Conservation (phyloP, 2,888 invertebrate species). For the Platerodrilus igneus region DNA sequence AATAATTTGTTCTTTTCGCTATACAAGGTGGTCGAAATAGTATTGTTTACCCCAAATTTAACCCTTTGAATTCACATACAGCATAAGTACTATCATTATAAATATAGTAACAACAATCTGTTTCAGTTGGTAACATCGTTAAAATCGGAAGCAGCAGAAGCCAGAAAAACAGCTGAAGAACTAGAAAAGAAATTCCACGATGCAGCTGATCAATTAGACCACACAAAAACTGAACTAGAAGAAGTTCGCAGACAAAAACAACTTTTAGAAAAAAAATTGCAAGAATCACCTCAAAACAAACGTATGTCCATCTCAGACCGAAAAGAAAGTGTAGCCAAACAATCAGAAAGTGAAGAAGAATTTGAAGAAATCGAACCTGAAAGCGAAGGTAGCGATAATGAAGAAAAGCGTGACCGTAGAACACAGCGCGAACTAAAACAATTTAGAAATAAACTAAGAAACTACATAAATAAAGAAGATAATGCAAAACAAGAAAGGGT, state of each 20-base stretch:
- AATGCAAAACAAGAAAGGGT: conserved; percentile 75
- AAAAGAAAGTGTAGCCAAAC: conserved; percentile 50
- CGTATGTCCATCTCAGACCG: conserved; percentile 41
- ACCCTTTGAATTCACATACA: too few species aligned
- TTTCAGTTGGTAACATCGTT: conserved; percentile 59
- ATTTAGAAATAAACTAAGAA: conserved; percentile 52
- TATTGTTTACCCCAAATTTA: too few species aligned
- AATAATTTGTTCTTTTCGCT: too few species aligned
- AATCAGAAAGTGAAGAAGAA: conserved; percentile 55
- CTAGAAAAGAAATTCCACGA: conserved; percentile 74
- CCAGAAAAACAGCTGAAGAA: conserved; percentile 73
- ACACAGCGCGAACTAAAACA: conserved; percentile 67
- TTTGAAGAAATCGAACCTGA: conserved; percentile 60
- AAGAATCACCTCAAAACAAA: conserved; percentile 54
- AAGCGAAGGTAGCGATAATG: conserved; percentile 62
- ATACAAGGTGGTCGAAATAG: too few species aligned
- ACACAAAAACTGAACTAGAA: conserved; percentile 69
- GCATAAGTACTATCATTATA: background rate
- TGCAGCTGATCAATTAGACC: conserved; percentile 72
- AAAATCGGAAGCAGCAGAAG: conserved; percentile 70
- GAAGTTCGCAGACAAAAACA: conserved; percentile 74
- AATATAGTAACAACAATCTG: background rate
- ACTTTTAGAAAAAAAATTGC: conserved; percentile 71
- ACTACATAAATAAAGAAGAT: conserved; percentile 59
- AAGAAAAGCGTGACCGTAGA: conserved; percentile 56